phyloP scores from a whole-genome alignment of 2,113 vertebrate species.

The Pitta sordida region DNA sequence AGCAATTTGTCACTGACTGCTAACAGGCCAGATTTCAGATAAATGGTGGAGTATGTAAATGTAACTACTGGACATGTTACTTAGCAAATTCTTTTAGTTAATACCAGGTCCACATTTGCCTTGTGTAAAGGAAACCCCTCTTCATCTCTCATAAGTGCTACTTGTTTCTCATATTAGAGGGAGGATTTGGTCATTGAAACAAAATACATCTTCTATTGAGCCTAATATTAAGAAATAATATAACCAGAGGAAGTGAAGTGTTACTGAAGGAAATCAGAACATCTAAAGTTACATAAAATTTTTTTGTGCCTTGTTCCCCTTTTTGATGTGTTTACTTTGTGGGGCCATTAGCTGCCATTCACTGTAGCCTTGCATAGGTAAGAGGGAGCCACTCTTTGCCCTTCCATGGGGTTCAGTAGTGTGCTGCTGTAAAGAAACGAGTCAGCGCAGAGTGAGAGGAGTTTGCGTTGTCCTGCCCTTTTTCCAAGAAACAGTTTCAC shows the following conservation, averaged over 20 bases:
- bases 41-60: not conserved
- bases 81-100: not conserved
- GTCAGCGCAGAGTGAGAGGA: not conserved
- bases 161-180: not conserved
- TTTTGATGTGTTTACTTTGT: not conserved
- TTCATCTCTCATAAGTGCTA: not conserved
- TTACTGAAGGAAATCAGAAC: not conserved
- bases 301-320: not conserved
- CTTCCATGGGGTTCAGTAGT: rapidly evolving
- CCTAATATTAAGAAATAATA: not conserved
- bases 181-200: not conserved
- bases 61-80: not conserved
- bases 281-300: not conserved
- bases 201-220: not conserved
- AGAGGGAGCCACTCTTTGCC: not conserved
- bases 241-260: not conserved
- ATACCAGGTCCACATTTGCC: not conserved
- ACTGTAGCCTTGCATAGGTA: not conserved
- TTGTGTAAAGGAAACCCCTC: rapidly evolving
- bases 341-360: not conserved
- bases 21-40: not conserved
- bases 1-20: not conserved
- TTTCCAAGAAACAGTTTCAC: not conserved
- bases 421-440: rapidly evolving
- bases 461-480: not conserved